phyloP scores from a whole-genome alignment of 2,888 invertebrate species.

The Smittia sp. region DNA sequence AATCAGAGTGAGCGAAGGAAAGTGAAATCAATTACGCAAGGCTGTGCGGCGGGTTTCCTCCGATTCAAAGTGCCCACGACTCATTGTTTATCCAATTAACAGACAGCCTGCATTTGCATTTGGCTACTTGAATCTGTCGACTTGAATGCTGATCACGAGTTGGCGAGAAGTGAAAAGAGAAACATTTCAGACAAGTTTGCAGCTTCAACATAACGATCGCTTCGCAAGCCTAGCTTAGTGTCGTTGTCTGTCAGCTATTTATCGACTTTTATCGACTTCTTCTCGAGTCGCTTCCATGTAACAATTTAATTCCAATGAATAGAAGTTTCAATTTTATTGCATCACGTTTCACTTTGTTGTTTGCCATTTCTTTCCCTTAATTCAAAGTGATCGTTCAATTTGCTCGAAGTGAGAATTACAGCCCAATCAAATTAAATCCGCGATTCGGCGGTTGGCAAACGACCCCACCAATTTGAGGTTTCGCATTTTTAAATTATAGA shows the following conservation, averaged over 20 bases:
- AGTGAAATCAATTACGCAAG: not conserved
- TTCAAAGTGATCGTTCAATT: not conserved
- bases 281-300: not conserved
- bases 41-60: not conserved
- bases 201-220: not conserved
- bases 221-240: constrained; percentile 8
- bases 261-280: constrained; percentile 15
- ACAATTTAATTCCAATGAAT: constrained; percentile 18
- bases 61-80: constrained; percentile 9
- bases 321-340: constrained; percentile 5
- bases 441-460: not conserved
- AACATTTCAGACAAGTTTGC: constrained; percentile 19
- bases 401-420: constrained; percentile 2
- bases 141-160: constrained; percentile 1
- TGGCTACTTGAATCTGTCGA: constrained; percentile 7
- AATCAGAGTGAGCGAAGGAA: not conserved
- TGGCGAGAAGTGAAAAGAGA: constrained; percentile 5
- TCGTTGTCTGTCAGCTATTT: constrained; percentile 1
- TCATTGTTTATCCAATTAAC: constrained; percentile 17
- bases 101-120: constrained; percentile 16
- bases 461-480: not conserved
- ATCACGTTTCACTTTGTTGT: not conserved
- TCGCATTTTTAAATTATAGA: not conserved
- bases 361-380: constrained; percentile 5
- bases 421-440: not conserved